phyloP scores from a whole-genome alignment of 2,888 invertebrate species.

The Coecobrya sp. region DNA sequence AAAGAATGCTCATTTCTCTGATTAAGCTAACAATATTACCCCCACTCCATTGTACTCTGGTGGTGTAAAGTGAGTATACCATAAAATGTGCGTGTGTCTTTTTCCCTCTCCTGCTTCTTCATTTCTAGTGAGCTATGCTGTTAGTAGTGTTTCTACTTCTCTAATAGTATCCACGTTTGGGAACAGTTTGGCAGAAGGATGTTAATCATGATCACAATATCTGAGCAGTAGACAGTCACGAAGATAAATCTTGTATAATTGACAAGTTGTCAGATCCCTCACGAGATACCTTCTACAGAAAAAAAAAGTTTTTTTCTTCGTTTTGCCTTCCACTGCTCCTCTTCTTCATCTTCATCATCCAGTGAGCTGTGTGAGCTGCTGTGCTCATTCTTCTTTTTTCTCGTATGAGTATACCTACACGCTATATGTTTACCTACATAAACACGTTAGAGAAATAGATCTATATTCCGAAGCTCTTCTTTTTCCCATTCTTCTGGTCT shows the following conservation, averaged over 20 bases:
- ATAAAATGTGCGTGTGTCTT: constrained; percentile 52
- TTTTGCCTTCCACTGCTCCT: constrained; percentile 52
- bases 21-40: background rate
- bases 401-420: constrained; percentile 17
- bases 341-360: constrained; percentile 45
- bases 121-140: constrained; percentile 38
- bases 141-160: constrained; percentile 40
- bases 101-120: background rate
- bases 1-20: background rate
- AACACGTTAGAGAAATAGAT: constrained; percentile 14
- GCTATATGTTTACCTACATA: no score
- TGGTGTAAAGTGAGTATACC: background rate
- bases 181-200: constrained; percentile 84
- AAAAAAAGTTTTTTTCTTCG: constrained; percentile 69
- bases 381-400: constrained; percentile 38
- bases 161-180: constrained; percentile 74
- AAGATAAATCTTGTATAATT: constrained; percentile 85
- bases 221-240: constrained; percentile 84
- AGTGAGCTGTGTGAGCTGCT: constrained; percentile 26
- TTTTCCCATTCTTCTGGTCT: constrained; percentile 41
- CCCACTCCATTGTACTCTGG: background rate
- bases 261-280: constrained; percentile 85
- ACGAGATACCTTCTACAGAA: constrained; percentile 79
- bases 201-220: constrained; percentile 84
- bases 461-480: background rate